These are phyloP conservation scores for Pollachius pollachius DNA, from an alignment of 2,113 vertebrate genomes.

Conservation along the genomic window DNA sequence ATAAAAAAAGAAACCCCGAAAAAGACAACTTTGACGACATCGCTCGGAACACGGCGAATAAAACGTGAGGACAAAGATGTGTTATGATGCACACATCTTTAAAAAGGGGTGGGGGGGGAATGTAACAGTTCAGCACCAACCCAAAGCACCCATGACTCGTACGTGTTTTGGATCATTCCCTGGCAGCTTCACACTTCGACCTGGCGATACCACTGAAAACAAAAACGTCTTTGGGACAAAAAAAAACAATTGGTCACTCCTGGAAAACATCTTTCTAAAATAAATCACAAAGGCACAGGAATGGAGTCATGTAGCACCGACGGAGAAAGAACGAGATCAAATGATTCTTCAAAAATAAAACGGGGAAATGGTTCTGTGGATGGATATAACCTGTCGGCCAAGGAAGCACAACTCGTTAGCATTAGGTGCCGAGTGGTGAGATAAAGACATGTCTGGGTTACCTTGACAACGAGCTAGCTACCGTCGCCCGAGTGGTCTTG, in stretches of 20 bases:
- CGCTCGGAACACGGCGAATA: too few relatives aligned
- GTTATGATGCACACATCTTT: too few relatives aligned
- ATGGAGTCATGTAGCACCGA: conserved; percentile 65
- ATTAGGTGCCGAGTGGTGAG: too few relatives aligned
- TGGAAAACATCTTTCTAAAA: conserved; percentile 49
- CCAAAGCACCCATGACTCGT: conserved; percentile 28
- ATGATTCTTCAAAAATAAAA: conserved; percentile 36
- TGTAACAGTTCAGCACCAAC: conserved; percentile 52
- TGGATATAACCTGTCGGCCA: background rate
- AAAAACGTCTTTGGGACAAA: conserved; percentile 33
- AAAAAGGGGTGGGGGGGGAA: conserved; percentile 28
- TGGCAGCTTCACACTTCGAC: conserved; percentile 31
- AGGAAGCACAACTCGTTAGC: too few relatives aligned
- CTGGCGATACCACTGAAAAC: conserved; percentile 11
- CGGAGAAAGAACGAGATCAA: conserved; percentile 73
- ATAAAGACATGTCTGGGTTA: too few relatives aligned
- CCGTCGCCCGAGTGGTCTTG: too few relatives aligned
- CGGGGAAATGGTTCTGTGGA: conserved; percentile 26
- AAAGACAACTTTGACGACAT: too few relatives aligned
- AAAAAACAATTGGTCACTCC: conserved; percentile 41
- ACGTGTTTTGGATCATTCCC: conserved; percentile 38
- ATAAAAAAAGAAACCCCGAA: too few relatives aligned
- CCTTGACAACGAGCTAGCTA: too few relatives aligned
- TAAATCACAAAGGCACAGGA: conserved; percentile 71
- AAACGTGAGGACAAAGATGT: too few relatives aligned